Evolutionary conservation across 2,113 vertebrate genomes (phyloP).

Genomic region (Arothron firmamentum): DNA sequence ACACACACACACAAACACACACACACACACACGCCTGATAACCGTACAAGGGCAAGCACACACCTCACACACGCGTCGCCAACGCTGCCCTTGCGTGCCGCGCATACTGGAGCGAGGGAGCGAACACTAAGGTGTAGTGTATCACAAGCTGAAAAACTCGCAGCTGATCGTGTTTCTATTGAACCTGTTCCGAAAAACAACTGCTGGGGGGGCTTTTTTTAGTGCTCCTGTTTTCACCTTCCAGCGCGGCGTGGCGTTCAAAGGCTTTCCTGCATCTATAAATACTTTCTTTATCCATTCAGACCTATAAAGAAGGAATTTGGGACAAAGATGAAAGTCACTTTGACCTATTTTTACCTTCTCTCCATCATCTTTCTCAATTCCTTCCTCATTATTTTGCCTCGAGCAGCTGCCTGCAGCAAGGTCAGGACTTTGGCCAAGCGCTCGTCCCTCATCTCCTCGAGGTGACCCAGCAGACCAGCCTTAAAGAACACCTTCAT

Average conservation of each 20-base stretch:
- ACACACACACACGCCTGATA: conserved; percentile 60
- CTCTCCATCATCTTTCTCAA: conserved; percentile 79
- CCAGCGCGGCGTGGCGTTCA: conserved; percentile 8
- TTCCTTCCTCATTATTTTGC: conserved; percentile 84
- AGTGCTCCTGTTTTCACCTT: conserved; percentile 29
- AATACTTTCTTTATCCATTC: neutral
- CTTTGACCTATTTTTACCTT: conserved; percentile 59
- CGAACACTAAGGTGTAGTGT: conserved; percentile 53
- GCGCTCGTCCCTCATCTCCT: conserved; percentile 87
- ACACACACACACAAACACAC: conserved; percentile 66
- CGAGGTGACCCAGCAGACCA: conserved; percentile 84
- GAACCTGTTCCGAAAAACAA: conserved; percentile 55
- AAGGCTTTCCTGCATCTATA: neutral
- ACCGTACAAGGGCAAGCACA: conserved; percentile 65
- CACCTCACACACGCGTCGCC: conserved; percentile 59
- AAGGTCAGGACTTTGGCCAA: conserved; percentile 87
- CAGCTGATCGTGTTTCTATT: conserved; percentile 41
- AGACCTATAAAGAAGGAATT: neutral
- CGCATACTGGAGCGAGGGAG: conserved; percentile 43
- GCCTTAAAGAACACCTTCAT: conserved; percentile 93
- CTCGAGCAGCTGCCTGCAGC: conserved; percentile 84
- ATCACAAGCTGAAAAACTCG: conserved; percentile 40
- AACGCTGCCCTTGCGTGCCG: conserved; percentile 61
- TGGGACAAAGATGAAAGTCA: neutral
- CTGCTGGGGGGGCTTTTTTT: conserved; percentile 28